Conservation (phyloP, 2,797 vertebrate genomes). For the Heterohyrax brucei region DNA sequence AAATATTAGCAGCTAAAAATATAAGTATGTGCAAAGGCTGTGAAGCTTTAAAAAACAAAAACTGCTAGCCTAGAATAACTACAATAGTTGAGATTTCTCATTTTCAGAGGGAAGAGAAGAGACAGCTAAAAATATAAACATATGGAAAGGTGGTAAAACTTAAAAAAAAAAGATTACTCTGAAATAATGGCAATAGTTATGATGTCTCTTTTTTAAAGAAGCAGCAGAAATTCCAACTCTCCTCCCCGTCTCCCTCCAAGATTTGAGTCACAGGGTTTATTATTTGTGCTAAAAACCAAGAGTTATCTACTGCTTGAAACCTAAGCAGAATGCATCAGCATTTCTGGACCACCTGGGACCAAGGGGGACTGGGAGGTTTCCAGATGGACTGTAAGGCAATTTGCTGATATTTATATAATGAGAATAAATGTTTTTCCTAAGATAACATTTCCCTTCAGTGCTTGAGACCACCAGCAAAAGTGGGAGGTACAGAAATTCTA, state of each 20-base stretch:
- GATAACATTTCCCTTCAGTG: conserved; percentile 88
- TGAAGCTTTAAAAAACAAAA: conserved; percentile 55
- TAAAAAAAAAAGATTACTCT: conserved; percentile 55
- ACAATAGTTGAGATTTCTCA: conserved; percentile 75
- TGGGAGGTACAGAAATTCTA: conserved; percentile 88
- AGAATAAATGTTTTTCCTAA: conserved; percentile 89
- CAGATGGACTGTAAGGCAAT: conserved; percentile 89
- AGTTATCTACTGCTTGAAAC: conserved; percentile 82
- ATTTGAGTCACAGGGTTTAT: conserved; percentile 80
- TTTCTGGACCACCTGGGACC: conserved; percentile 89
- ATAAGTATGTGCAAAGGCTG: conserved; percentile 69
- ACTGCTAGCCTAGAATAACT: conserved; percentile 60
- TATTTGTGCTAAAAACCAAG: conserved; percentile 80
- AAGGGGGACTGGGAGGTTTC: conserved; percentile 84
- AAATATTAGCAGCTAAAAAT: conserved; percentile 69
- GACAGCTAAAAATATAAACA: conserved; percentile 70
- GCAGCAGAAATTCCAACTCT: conserved; percentile 74
- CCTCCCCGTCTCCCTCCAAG: background rate
- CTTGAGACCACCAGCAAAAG: conserved; percentile 90
- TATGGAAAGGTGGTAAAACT: conserved; percentile 62
- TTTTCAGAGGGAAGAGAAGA: conserved; percentile 76
- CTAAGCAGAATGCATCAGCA: conserved; percentile 84
- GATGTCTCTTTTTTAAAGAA: conserved; percentile 77
- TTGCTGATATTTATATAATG: conserved; percentile 89
- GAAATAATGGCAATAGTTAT: conserved; percentile 73